Base-by-base conservation (phyloP, 2,888 invertebrate species). In the Phytoseiulus persimilis region DNA sequence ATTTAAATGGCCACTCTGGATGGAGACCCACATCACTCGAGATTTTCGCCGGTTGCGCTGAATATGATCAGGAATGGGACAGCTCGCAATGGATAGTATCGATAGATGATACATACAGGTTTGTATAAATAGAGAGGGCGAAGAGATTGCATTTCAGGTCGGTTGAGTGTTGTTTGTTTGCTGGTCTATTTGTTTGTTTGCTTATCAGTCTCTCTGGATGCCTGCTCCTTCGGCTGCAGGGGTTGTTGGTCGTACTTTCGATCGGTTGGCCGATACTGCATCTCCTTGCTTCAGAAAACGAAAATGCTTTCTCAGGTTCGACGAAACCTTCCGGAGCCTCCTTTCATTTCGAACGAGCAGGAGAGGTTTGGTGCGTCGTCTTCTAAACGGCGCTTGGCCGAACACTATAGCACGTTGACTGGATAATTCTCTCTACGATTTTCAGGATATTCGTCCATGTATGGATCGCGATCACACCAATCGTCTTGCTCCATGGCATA, bases 401-500 rank as follows among this genome's bases (percentile, higher is more conserved):
- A 11, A n/a, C 45, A 45, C 87, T 87, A 87, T 87, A 32, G 87
- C 87, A 87, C 87, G 33, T 87, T 87, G n/a, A 87, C 87, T 28
- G 87, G 87, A 45, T 87, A 87, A 32, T 87, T 87, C 45, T 87
- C 39, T 87, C 87, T 33, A 33, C 87, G 87, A 31, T 87, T 87
- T 33, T 87, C 87, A 28, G 39, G 39, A 33, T 87, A 87, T 33
- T 87, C 87, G n/a, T 87, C 87, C 39, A 87, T 87, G 33, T 87
- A 87, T 28, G 87, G 87, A 45, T 87, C 87, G 18, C 65, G 65
- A 18, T 65, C 65, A 87, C 87, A 87, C 87, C 87, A 87, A 32
- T 87, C 87, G 39, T 87, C 87, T 45, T 87, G 87, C 87, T 87
- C 87, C 87, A 87, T 87, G 32, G 87, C 87, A 18, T 87, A 87